A percentile compares a stretch with the other conserved stretches of the same genome.
phyloP scores from a whole-genome alignment of 2,113 vertebrate genomes.

The Cettia cetti region DNA sequence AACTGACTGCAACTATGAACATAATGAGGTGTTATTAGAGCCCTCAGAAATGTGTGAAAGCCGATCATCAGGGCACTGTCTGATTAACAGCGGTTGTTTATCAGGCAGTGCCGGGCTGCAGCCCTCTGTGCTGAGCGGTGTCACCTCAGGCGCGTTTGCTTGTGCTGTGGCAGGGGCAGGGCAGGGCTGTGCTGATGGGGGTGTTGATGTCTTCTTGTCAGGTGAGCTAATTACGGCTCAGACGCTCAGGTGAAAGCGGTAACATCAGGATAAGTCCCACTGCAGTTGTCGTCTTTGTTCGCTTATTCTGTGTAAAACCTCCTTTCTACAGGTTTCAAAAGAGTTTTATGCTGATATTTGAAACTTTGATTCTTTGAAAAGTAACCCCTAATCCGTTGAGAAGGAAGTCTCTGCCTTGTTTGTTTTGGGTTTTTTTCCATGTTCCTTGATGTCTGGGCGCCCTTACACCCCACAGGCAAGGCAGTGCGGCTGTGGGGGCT shows the following conservation, averaged over 20 bases:
- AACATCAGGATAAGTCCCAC: background rate
- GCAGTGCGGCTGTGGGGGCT: background rate
- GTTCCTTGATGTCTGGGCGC: accelerated
- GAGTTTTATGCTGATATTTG: background rate
- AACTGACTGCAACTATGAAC: background rate
- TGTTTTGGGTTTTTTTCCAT: background rate
- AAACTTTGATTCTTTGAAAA: background rate
- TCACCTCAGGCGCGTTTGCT: background rate
- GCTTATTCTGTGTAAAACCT: background rate
- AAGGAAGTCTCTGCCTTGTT: background rate
- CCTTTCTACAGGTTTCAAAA: background rate
- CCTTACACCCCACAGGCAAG: accelerated
- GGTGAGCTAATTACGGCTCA: background rate
- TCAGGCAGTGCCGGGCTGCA: background rate
- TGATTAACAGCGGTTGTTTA: background rate
- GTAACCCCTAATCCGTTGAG: background rate
- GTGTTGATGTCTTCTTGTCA: background rate
- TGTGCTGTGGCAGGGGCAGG: accelerated
- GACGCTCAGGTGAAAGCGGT: background rate
- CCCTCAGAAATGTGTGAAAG: background rate
- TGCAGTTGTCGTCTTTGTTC: background rate
- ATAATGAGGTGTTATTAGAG: background rate
- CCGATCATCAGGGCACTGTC: background rate
- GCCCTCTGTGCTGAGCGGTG: background rate
- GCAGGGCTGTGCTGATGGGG: background rate